Conservation (phyloP, 1,140 invertebrate species). For the Platorchestia sp. region DNA sequence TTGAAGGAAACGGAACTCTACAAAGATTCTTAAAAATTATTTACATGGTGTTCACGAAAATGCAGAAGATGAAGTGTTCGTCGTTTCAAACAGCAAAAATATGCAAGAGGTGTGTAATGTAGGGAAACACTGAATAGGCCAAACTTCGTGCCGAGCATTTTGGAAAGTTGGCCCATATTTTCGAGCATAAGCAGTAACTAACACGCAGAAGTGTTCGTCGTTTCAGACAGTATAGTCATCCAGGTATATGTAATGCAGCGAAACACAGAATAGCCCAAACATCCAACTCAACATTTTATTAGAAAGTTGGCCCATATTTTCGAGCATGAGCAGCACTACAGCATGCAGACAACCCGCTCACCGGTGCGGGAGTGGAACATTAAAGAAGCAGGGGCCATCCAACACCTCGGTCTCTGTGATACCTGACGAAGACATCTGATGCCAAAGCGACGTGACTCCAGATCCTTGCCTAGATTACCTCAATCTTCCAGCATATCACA, state of each 20-base stretch:
- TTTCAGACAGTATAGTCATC: not conserved
- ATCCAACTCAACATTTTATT: not conserved
- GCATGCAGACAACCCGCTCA: not conserved
- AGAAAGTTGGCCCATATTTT: not conserved
- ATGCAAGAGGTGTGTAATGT: too few species aligned
- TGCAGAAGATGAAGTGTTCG: not conserved
- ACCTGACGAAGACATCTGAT: constrained; percentile 33
- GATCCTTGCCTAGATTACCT: constrained; percentile 18
- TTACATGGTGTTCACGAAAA: not conserved
- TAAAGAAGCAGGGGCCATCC: not conserved
- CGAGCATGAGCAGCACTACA: not conserved
- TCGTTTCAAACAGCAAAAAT: not conserved
- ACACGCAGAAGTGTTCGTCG: not conserved
- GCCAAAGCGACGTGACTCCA: not conserved
- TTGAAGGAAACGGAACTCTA: too few species aligned
- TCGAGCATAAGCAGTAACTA: not conserved
- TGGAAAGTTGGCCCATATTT: not conserved
- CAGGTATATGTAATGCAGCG: not conserved
- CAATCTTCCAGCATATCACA: not conserved
- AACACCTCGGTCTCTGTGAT: not conserved
- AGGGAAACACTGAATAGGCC: not conserved
- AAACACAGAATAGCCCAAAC: not conserved
- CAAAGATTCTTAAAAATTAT: not conserved
- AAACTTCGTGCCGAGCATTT: not conserved
- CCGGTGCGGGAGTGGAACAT: not conserved